Evolutionary conservation across 2,888 invertebrate genomes (phyloP), one percentile per base, ranked within the genome.

Genomic region (Hemithea aestivaria): DNA sequence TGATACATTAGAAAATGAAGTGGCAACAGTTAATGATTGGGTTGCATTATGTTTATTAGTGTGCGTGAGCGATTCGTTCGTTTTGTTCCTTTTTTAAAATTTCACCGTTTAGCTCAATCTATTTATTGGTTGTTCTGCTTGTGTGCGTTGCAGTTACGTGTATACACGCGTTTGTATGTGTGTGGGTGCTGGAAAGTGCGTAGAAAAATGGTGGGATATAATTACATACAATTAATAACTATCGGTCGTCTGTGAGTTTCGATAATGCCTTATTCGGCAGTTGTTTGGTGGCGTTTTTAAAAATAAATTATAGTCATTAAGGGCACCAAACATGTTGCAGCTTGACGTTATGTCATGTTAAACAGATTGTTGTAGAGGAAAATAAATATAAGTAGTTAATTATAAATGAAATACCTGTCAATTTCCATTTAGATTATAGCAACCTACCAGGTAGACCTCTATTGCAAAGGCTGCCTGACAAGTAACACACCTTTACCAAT

Each of bases 51-150:
- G 74, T 72, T 43, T 44, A 37, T 33, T 46, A 73, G 84, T 85
- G 82, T 81, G 84, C 45, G 70, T 64, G 63, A 69, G 68, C 71
- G 75, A 78, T 76, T 83, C 83, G 80, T 77, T 81, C 76, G 72
- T 85, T 87, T 85, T 83, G 72, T 85, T 85, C 77, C 74, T 85
- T 87, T 87, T 87, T 85, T 84, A 85, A 85, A 84, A 85, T 84
- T 85, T 85, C 85, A 87, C 85, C 85, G 84, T 87, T 87, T 85
- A 87, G 87, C 84, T 82, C 84, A 84, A 85, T 85, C 85, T 87
- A 87, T 85, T 87, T 87, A 87, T 85, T 87, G 87, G 85, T 72
- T 60, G 43, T 63, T 59, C n/a, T 50, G 56, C 48, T 25, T 66
- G 87, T 85, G 87, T 84, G 83, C 53, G 74, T 70, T 67, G 67